Conservation (phyloP, 2,888 invertebrate genomes). For the Luperina nickerlii region DNA sequence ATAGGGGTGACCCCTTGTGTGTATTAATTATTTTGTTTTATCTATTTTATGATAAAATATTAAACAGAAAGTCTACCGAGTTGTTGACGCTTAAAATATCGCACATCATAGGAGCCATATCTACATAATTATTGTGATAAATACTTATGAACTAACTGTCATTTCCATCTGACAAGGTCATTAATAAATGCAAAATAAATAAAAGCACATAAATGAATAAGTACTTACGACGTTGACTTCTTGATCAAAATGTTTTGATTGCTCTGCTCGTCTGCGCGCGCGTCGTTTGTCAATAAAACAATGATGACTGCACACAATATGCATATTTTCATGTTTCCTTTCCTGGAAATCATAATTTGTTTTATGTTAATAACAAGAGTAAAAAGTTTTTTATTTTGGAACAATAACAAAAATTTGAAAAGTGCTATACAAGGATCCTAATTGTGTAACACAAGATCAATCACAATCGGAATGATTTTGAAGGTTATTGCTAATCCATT, state of each 20-base stretch:
- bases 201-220: background rate
- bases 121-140: background rate
- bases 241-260: slow-evolving; percentile 31
- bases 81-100: background rate
- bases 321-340: slow-evolving; percentile 45
- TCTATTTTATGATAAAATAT: background rate
- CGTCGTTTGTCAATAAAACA: slow-evolving; percentile 16
- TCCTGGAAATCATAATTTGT: slow-evolving; percentile 38
- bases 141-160: background rate
- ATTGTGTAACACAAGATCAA: too few species aligned
- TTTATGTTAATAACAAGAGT: background rate
- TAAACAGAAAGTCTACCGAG: background rate
- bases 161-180: background rate
- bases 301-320: slow-evolving; percentile 23
- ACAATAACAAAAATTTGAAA: too few species aligned
- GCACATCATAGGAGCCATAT: background rate
- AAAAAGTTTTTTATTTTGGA: too few species aligned
- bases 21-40: background rate
- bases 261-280: slow-evolving; percentile 1
- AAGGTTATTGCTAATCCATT: too few species aligned
- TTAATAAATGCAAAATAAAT: background rate
- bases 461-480: too few species aligned
- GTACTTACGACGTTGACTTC: slow-evolving; percentile 43
- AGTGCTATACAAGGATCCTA: too few species aligned
- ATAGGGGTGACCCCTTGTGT: background rate